Conservation (phyloP, 64 coral and sea anemone genomes). For the Cladopsammia gracilis region DNA sequence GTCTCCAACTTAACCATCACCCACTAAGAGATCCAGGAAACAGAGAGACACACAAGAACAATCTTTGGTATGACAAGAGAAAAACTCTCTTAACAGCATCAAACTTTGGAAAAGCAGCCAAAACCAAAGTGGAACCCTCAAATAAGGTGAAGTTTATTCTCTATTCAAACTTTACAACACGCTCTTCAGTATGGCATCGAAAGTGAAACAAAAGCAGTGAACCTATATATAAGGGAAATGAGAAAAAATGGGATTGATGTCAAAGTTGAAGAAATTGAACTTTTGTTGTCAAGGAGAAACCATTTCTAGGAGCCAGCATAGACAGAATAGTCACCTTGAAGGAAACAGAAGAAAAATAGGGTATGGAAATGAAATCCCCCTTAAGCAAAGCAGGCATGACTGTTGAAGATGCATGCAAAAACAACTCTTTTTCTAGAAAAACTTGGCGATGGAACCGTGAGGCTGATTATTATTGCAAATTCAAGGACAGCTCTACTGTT, state of each 20-base stretch:
- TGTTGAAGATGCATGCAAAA: slow-evolving; percentile 32
- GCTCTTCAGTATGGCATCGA: slow-evolving; percentile 22
- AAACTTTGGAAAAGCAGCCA: slow-evolving; percentile 55
- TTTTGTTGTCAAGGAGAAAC: slow-evolving; percentile 51
- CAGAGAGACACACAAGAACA: slow-evolving; percentile 46
- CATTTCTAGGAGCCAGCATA: slow-evolving; percentile 47
- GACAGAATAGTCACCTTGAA: slow-evolving; percentile 40
- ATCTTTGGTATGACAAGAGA: slow-evolving; percentile 55
- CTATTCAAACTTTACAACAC: slow-evolving; percentile 54
- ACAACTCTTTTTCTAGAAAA: neutral
- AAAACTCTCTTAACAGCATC: slow-evolving; percentile 57
- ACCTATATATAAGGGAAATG: slow-evolving; percentile 2
- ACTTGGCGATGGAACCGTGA: slow-evolving; percentile 1
- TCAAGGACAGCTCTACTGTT: slow-evolving; percentile 18
- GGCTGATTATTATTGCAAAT: neutral
- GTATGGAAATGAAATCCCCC: slow-evolving; percentile 46
- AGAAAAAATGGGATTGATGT: neutral
- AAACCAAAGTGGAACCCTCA: slow-evolving; percentile 62
- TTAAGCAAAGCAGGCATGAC: slow-evolving; percentile 39
- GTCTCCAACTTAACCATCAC: slow-evolving; percentile 51
- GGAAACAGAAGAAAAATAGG: slow-evolving; percentile 43
- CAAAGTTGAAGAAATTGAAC: slow-evolving; percentile 15
- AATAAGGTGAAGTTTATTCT: too few species aligned
- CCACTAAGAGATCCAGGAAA: slow-evolving; percentile 55
- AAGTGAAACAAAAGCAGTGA: slow-evolving; percentile 35